phyloP scores from a whole-genome alignment of 2,888 invertebrate species.

The Lamellibrachia satsuma region DNA sequence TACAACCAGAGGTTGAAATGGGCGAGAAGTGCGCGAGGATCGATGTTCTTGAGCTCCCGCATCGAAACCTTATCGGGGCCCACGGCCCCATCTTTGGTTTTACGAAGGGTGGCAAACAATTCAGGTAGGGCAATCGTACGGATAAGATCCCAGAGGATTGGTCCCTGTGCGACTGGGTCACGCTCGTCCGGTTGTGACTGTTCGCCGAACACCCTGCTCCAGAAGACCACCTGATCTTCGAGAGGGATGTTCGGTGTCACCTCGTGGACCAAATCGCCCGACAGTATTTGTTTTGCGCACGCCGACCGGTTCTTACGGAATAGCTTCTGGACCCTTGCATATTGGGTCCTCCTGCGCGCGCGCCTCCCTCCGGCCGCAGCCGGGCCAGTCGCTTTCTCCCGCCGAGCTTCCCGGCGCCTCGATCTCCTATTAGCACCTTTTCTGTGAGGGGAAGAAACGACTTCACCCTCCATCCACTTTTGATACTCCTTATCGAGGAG shows the following conservation, averaged over 20 bases:
- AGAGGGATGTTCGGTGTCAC: constrained; percentile 18
- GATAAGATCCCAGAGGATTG: too few species aligned
- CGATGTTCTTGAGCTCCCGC: background rate
- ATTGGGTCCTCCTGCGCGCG: background rate
- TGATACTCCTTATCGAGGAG: background rate
- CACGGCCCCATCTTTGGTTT: background rate
- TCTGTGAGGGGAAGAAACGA: background rate
- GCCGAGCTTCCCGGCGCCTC: background rate
- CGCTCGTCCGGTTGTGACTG: background rate
- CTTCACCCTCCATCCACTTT: background rate
- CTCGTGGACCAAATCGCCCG: background rate
- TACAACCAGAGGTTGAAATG: constrained; percentile 22
- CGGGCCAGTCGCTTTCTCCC: constrained; percentile 7
- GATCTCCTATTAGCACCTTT: background rate
- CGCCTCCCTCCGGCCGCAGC: background rate
- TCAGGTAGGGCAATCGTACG: background rate
- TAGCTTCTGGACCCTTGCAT: constrained; percentile 19
- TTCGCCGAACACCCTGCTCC: background rate
- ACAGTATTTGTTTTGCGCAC: background rate
- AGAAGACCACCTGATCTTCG: background rate
- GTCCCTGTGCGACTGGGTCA: background rate
- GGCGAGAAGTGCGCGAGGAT: background rate
- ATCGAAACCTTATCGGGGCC: background rate
- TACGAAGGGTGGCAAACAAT: background rate
- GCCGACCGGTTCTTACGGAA: background rate